phyloP scores from a whole-genome alignment of 1,140 invertebrate species.

The Hypothenemus hampei region DNA sequence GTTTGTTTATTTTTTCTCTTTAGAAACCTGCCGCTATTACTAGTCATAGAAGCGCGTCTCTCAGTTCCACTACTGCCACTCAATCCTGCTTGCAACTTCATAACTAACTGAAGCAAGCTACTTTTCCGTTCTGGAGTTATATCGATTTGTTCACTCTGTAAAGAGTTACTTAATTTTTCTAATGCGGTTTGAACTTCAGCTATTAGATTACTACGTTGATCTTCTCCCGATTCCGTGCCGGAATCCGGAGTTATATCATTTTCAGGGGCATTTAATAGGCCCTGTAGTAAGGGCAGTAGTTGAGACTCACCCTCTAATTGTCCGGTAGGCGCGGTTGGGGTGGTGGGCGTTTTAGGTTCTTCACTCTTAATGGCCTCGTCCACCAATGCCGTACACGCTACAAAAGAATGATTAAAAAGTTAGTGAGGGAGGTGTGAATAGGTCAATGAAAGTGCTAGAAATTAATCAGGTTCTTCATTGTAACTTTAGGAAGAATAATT shows the following conservation, averaged over 20 bases:
- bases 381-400: slow-evolving; percentile 57
- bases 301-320: slow-evolving; percentile 52
- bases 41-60: slow-evolving; percentile 36
- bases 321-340: slow-evolving; percentile 40
- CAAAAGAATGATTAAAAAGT: slow-evolving; percentile 7
- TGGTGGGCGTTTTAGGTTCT: slow-evolving; percentile 39
- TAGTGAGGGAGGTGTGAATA: background rate
- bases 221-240: slow-evolving; percentile 64
- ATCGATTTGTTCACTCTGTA: slow-evolving; percentile 54
- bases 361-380: slow-evolving; percentile 49
- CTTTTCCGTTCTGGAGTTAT: slow-evolving; percentile 52
- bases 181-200: slow-evolving; percentile 75
- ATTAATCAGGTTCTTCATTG: too few species aligned
- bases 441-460: too few species aligned
- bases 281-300: slow-evolving; percentile 58
- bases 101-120: slow-evolving; percentile 67
- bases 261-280: slow-evolving; percentile 37
- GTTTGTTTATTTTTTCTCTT: slow-evolving; percentile 50
- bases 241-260: slow-evolving; percentile 50
- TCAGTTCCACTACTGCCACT: slow-evolving; percentile 26
- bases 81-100: slow-evolving; percentile 65
- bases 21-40: slow-evolving; percentile 26
- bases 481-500: too few species aligned
- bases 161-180: slow-evolving; percentile 63
- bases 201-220: slow-evolving; percentile 57